Base-by-base conservation (phyloP, 2,113 vertebrate genomes). In the Catharus minimus region DNA sequence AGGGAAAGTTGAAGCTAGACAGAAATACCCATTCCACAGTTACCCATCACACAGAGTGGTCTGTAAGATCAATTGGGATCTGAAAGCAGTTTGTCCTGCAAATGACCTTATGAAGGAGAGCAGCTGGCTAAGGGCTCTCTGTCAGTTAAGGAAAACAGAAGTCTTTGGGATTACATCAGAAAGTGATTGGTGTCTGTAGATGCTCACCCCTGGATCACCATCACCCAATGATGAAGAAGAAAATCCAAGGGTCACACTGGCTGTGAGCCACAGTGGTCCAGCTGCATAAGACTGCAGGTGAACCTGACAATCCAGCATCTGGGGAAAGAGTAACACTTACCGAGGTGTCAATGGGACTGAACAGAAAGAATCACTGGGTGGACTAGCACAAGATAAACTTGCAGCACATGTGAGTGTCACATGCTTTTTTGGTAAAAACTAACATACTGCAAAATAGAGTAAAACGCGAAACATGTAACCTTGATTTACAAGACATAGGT, bases 11-110 rank as follows among this genome's bases (percentile, higher is more conserved):
- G 68, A 44, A 87, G 13, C 5, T 39, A 80, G 78, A 91, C 39
- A 66, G 44, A 76, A 82, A 89, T 81, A 94, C n/a, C 50, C 43
- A 23, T 93, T 85, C 52, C 28, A 7, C 39, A 73, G 67, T 69
- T 76, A 47, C 32, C 46, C 50, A 55, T 82, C 62, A 44, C 62
- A 50, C 6, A 36, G 50, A 89, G 20, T 27, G 18, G 46, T 87
- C 93, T 95, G 75, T 62, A 62, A 91, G 87, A 94, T 79, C 67
- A 80, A 21, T 60, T 2, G 47, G 28, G 20, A 13, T 62, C 62
- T 68, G 62, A 61, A 72, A 92, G 79, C 58, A 77, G 47, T n/a
- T 77, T 95, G 89, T 91, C 85, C 88, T 86, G 47, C 64, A 89
- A 76, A 82, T 80, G 56, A 94, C 64, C 72, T 88, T 56, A 32